Conservation (phyloP, 2,797 vertebrate genomes). For the Anas acuta region DNA sequence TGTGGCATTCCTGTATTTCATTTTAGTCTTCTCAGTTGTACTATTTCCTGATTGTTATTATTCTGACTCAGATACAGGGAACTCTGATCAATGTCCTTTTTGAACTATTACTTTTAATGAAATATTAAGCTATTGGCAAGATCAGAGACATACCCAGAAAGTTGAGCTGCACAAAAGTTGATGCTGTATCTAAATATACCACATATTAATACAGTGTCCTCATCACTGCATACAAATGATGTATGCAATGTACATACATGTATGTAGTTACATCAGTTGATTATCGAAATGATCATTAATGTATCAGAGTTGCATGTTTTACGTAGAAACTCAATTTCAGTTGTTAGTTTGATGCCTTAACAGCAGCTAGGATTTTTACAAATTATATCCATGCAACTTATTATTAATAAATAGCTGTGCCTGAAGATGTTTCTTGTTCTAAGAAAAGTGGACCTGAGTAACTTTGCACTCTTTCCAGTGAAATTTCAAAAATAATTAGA, state of each 20-base stretch:
- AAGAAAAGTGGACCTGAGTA: background rate
- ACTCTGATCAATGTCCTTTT: background rate
- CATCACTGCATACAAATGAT: background rate
- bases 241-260: background rate
- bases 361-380: background rate
- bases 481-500: background rate
- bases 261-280: background rate
- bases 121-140: background rate
- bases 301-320: accelerated
- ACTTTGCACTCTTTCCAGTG: background rate
- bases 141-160: background rate
- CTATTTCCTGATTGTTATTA: background rate
- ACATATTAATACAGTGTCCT: background rate
- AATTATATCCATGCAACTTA: background rate
- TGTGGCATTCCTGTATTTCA: background rate
- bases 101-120: background rate
- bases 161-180: background rate
- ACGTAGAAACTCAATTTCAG: background rate
- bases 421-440: background rate
- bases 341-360: background rate
- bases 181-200: background rate
- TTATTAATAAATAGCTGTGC: background rate
- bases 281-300: background rate
- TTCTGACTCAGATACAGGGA: background rate
- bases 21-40: background rate